Percentiles rank a stretch among this genome's conserved stretches.
Evolutionary conservation across 2,797 vertebrate genomes (phyloP).

Genomic region (Rhadinocentrus ornatus): DNA sequence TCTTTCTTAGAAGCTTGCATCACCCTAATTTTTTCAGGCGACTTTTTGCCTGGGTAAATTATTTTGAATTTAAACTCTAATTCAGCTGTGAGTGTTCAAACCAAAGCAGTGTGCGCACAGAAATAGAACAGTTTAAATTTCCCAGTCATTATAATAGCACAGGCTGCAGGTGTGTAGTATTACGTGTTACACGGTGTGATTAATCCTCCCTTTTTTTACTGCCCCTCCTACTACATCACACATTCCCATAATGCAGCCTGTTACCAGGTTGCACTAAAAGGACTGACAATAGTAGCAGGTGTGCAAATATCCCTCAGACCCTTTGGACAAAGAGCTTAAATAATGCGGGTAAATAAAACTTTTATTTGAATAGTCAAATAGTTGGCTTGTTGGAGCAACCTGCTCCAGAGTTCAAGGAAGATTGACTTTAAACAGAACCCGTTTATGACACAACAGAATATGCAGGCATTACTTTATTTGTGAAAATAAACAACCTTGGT

Average conservation of each 20-base stretch:
- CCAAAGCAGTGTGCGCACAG: slow-evolving; percentile 23
- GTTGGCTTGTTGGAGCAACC: slow-evolving; percentile 54
- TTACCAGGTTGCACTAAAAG: slow-evolving; percentile 77
- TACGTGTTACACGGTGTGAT: slow-evolving; percentile 57
- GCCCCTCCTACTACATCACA: slow-evolving; percentile 49
- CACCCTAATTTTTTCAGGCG: slow-evolving; percentile 4
- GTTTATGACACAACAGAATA: slow-evolving; percentile 14
- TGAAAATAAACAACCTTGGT: slow-evolving; percentile 9
- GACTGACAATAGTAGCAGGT: slow-evolving; percentile 84
- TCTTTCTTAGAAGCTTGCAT: background rate
- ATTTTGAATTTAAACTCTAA: slow-evolving; percentile 18
- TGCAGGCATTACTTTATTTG: background rate
- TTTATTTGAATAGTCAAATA: slow-evolving; percentile 76
- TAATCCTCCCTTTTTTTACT: slow-evolving; percentile 62
- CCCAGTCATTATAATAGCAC: slow-evolving; percentile 54
- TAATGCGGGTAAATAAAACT: slow-evolving; percentile 77
- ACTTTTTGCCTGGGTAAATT: background rate
- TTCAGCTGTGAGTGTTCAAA: slow-evolving; percentile 32
- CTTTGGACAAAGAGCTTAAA: slow-evolving; percentile 78
- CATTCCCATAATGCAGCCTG: slow-evolving; percentile 80
- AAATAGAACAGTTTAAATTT: slow-evolving; percentile 51
- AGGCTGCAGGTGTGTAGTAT: slow-evolving; percentile 64
- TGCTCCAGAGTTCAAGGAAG: slow-evolving; percentile 28
- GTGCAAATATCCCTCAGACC: slow-evolving; percentile 83
- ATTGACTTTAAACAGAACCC: slow-evolving; percentile 13